phyloP scores from a whole-genome alignment of 2,888 invertebrate genomes.

The Alloscopus bannaensis region DNA sequence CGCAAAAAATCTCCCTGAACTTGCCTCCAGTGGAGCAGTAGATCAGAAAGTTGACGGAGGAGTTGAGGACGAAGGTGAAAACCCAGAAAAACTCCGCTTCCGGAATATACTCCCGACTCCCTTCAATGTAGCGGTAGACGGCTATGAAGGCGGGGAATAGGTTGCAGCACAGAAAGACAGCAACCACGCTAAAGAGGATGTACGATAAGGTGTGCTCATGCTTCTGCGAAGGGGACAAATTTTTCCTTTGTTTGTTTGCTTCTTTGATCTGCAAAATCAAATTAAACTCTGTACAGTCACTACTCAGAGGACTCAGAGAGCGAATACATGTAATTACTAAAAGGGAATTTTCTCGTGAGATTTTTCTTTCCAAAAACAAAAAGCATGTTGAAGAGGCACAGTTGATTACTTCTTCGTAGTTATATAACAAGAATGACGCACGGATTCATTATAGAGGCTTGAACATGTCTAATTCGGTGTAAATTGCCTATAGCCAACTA shows the following conservation, averaged over 20 bases:
- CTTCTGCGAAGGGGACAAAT: slow-evolving; percentile 59
- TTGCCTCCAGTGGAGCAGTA: slow-evolving; percentile 66
- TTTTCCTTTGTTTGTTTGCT: slow-evolving; percentile 62
- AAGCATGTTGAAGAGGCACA: too few relatives aligned
- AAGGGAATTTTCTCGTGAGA: too few relatives aligned
- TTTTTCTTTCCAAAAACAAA: too few relatives aligned
- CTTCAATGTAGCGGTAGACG: slow-evolving; percentile 43
- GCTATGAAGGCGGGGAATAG: slow-evolving; percentile 29
- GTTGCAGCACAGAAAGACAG: slow-evolving; percentile 66
- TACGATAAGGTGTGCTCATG: slow-evolving; percentile 64
- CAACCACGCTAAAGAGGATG: slow-evolving; percentile 67
- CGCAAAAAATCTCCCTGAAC: slow-evolving; percentile 35
- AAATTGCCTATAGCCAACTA: background rate
- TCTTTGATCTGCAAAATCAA: slow-evolving; percentile 56
- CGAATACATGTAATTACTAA: too few relatives aligned
- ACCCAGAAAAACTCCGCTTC: slow-evolving; percentile 54
- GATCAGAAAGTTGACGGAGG: slow-evolving; percentile 68
- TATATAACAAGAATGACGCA: too few relatives aligned
- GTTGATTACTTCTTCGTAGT: too few relatives aligned
- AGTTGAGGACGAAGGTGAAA: slow-evolving; percentile 66
- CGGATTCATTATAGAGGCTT: background rate
- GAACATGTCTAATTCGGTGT: background rate
- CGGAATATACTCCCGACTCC: slow-evolving; percentile 27
- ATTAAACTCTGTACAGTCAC: background rate
- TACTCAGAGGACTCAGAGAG: too few relatives aligned